Evolutionary conservation across 2,888 invertebrate genomes (phyloP).

Genomic region (Lycia hirtaria): DNA sequence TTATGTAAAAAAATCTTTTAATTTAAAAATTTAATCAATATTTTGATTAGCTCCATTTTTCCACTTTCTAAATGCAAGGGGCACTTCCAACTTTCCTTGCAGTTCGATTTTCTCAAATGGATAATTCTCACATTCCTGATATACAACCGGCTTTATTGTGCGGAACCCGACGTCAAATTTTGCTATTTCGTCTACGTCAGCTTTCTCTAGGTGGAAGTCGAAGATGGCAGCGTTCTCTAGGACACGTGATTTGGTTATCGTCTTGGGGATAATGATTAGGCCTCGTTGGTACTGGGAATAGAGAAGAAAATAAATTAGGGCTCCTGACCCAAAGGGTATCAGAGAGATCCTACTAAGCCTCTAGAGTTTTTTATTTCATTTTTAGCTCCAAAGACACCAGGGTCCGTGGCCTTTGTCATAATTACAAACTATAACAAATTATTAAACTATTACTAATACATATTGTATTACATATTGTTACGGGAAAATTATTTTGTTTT

Average conservation of each 20-base stretch:
- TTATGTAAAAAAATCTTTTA: not conserved
- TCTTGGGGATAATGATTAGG: constrained; percentile 65
- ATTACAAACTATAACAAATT: too few relatives aligned
- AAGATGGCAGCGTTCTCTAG: constrained; percentile 71
- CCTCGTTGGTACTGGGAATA: constrained; percentile 67
- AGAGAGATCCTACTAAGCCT: too few relatives aligned
- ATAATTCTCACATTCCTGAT: constrained; percentile 58
- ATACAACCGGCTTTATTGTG: constrained; percentile 55
- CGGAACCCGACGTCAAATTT: constrained; percentile 65
- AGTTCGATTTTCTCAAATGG: constrained; percentile 64
- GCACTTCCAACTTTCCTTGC: constrained; percentile 44
- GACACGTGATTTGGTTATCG: constrained; percentile 58
- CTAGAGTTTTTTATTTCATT: too few relatives aligned
- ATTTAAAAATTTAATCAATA: constrained; percentile 27
- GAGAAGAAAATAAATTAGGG: not conserved
- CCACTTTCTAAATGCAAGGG: constrained; percentile 51
- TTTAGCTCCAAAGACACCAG: too few relatives aligned
- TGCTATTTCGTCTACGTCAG: constrained; percentile 54
- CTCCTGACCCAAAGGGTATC: too few relatives aligned
- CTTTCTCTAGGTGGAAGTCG: constrained; percentile 61
- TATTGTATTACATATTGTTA: too few relatives aligned
- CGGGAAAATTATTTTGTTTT: too few relatives aligned
- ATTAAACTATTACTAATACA: too few relatives aligned
- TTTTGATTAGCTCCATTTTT: constrained; percentile 50
- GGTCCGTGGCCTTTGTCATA: too few relatives aligned